Conservation (phyloP, 2,888 invertebrate species). For the Barypeithes pellucidus region DNA sequence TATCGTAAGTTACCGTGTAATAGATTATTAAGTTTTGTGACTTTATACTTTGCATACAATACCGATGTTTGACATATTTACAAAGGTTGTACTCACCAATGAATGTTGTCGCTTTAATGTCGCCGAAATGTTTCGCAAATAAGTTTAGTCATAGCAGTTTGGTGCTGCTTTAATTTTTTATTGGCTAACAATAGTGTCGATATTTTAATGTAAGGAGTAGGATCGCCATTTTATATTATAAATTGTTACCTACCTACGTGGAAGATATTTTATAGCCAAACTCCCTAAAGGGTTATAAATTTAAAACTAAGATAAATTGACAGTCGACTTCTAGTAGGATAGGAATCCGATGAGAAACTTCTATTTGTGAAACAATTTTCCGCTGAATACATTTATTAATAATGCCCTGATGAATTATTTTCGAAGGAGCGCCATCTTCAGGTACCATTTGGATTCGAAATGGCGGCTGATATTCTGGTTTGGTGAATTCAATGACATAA, state of each 20-base stretch:
- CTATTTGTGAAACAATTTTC: no score
- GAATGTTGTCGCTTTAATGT: slow-evolving; percentile 46
- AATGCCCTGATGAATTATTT: no score
- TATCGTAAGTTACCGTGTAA: slow-evolving; percentile 45
- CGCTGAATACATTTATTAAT: no score
- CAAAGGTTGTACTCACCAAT: slow-evolving; percentile 46
- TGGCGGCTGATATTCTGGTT: no score
- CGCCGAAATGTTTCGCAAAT: slow-evolving; percentile 47
- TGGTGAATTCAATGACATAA: no score
- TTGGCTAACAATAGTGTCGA: slow-evolving; percentile 31
- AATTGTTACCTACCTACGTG: neutral
- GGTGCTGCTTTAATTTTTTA: slow-evolving; percentile 24
- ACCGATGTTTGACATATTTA: slow-evolving; percentile 51
- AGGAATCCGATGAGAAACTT: no score
- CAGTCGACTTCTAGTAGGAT: no score
- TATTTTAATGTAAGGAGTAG: slow-evolving; percentile 18
- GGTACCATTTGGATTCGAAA: no score
- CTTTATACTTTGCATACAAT: slow-evolving; percentile 51
- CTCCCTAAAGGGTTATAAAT: no score
- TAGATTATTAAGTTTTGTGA: slow-evolving; percentile 51
- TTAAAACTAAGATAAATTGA: no score
- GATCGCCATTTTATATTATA: slow-evolving; percentile 31
- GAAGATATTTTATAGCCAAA: neutral
- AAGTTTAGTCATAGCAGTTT: slow-evolving; percentile 40
- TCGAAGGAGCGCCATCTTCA: no score